A percentile compares a stretch with the other conserved stretches of the same genome.
Evolutionary conservation across 2,797 vertebrate species (phyloP).

Genomic region (Peromyscus eremicus): DNA sequence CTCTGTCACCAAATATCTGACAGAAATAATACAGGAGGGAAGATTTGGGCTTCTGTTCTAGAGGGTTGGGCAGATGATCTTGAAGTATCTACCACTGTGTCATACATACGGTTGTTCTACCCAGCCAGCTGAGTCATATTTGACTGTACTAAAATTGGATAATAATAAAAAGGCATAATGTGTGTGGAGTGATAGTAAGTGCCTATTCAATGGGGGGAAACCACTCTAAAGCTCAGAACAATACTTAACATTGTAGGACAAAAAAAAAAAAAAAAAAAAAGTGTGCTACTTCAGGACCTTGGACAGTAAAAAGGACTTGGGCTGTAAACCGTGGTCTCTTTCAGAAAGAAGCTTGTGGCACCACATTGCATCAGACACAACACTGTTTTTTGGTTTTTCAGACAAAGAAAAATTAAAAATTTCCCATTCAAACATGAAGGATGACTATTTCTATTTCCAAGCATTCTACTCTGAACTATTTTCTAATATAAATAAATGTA

Average conservation of each 20-base stretch:
- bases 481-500: slow-evolving; percentile 44
- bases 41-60: neutral
- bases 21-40: neutral
- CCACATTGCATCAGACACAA: neutral
- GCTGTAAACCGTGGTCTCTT: neutral
- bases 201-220: neutral
- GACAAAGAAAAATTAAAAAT: slow-evolving; percentile 17
- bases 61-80: neutral
- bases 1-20: neutral
- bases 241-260: rapidly evolving
- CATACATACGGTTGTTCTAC: slow-evolving; percentile 13
- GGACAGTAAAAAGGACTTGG: slow-evolving; percentile 79
- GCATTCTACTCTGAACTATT: slow-evolving; percentile 26
- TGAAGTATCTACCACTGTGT: neutral
- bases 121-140: neutral
- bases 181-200: neutral
- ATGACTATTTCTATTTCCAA: slow-evolving; percentile 3
- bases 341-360: neutral
- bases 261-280: neutral
- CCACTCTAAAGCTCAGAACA: slow-evolving; percentile 38
- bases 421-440: neutral
- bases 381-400: neutral
- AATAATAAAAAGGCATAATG: neutral
- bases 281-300: slow-evolving; percentile 80
- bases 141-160: slow-evolving; percentile 12